Evolutionary conservation across 2,113 vertebrate species (phyloP).

Genomic region (Periophthalmus modestus): DNA sequence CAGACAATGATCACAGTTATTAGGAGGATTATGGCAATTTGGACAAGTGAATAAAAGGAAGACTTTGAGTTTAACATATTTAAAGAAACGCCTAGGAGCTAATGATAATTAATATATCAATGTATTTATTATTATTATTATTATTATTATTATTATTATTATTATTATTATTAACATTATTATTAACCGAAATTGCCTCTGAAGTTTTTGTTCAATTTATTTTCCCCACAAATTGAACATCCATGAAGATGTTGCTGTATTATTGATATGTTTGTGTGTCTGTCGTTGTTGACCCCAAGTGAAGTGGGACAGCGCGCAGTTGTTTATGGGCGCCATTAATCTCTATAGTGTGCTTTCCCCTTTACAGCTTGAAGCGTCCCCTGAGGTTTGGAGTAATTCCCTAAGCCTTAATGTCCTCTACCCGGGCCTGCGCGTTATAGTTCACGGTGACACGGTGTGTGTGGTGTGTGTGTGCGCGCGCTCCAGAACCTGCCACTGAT

Average conservation of each 20-base stretch:
- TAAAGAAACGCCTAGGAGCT: not conserved
- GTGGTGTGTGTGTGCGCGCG: not conserved
- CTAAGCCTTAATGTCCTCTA: conserved; percentile 78
- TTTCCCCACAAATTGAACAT: not conserved
- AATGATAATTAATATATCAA: not conserved
- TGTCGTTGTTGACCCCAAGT: conserved; percentile 59
- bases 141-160: conserved; percentile 8
- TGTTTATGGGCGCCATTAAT: conserved; percentile 78
- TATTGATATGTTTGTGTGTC: conserved; percentile 39
- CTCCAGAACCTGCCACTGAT: conserved; percentile 60
- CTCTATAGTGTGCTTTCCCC: conserved; percentile 78
- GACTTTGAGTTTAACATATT: conserved; percentile 8
- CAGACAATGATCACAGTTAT: conserved; percentile 59
- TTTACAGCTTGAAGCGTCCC: conserved; percentile 74
- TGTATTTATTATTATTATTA: conserved; percentile 1
- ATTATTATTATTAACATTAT: conserved; percentile 1
- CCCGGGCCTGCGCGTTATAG: conserved; percentile 57
- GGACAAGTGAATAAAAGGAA: conserved; percentile 33
- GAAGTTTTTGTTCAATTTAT: not conserved
- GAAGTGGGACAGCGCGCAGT: conserved; percentile 61
- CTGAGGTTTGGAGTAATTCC: conserved; percentile 77
- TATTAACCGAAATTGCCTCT: not conserved
- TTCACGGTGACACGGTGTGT: conserved; percentile 74
- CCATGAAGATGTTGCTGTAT: not conserved
- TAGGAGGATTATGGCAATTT: conserved; percentile 61